A percentile compares a stretch with the other conserved stretches of the same genome.
These are phyloP conservation scores for Tragulus kanchil DNA, from an alignment of 2,113 vertebrate species.

Conservation along the genomic window DNA sequence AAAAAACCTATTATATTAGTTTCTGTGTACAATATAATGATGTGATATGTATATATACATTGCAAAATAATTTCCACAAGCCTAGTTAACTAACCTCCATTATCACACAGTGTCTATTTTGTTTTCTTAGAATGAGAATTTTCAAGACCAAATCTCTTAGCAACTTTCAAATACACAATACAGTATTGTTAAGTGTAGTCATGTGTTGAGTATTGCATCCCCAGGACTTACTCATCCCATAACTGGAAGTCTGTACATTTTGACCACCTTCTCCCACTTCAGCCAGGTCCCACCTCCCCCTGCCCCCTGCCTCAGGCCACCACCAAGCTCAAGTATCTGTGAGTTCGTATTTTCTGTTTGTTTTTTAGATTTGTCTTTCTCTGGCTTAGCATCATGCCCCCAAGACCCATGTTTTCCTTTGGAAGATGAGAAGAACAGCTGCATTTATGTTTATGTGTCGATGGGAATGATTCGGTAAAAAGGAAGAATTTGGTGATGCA, in stretches of 20 bases:
- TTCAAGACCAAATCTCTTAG: neutral
- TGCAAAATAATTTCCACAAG: neutral
- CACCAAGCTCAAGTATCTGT: neutral
- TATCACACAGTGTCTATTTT: neutral
- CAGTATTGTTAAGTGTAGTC: neutral
- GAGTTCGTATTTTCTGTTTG: too few species aligned
- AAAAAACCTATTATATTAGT: neutral
- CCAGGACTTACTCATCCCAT: neutral
- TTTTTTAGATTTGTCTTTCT: neutral
- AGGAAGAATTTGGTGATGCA: conserved; percentile 9
- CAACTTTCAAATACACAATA: neutral
- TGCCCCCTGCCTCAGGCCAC: neutral
- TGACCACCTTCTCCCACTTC: neutral
- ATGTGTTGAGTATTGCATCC: neutral
- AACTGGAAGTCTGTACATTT: neutral
- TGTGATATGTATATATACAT: neutral
- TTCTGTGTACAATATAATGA: neutral
- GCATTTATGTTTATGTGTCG: neutral
- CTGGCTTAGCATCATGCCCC: neutral
- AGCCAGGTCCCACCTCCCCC: neutral
- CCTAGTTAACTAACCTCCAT: neutral
- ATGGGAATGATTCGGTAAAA: neutral
- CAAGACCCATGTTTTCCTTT: neutral
- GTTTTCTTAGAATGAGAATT: neutral
- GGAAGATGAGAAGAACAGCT: neutral